Percentiles rank a stretch among this genome's conserved stretches.
Conservation (phyloP, 2,113 vertebrate species). For the Bettongia penicillata region DNA sequence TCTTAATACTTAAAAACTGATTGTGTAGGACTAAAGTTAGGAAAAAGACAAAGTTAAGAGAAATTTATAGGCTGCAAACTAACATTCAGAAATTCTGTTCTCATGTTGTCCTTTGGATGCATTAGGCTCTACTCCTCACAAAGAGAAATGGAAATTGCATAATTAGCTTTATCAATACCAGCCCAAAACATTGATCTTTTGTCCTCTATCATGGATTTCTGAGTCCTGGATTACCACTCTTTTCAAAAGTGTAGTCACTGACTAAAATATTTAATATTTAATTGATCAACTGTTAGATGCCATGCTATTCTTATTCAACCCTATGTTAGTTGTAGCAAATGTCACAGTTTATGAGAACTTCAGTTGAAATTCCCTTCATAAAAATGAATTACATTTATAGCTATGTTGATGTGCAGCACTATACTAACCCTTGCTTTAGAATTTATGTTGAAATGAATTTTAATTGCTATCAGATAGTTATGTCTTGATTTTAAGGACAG, state of each 20-base stretch:
- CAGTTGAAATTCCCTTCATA: neutral
- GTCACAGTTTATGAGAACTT: neutral
- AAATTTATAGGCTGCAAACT: neutral
- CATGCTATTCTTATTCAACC: neutral
- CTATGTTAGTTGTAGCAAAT: neutral
- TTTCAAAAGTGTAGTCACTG: neutral
- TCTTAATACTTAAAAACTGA: conserved; percentile 61
- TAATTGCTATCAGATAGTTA: neutral
- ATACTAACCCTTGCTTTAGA: neutral
- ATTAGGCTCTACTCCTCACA: neutral
- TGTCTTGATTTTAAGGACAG: neutral
- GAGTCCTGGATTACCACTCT: neutral
- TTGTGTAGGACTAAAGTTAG: conserved; percentile 18
- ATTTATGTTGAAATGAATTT: neutral
- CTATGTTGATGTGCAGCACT: neutral
- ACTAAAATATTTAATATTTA: neutral
- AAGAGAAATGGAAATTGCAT: neutral
- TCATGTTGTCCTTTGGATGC: conserved; percentile 2
- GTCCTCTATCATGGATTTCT: neutral
- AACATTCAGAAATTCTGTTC: neutral
- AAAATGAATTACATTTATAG: neutral
- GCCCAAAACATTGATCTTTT: conserved; percentile 27
- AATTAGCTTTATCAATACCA: neutral
- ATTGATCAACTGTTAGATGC: neutral
- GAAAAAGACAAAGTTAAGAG: neutral